Evolutionary conservation across 35 echinoderm and acorn worm species (phyloP), one percentile per base, ranked within the genome.

Genomic region (Heliocidaris tuberculata): DNA sequence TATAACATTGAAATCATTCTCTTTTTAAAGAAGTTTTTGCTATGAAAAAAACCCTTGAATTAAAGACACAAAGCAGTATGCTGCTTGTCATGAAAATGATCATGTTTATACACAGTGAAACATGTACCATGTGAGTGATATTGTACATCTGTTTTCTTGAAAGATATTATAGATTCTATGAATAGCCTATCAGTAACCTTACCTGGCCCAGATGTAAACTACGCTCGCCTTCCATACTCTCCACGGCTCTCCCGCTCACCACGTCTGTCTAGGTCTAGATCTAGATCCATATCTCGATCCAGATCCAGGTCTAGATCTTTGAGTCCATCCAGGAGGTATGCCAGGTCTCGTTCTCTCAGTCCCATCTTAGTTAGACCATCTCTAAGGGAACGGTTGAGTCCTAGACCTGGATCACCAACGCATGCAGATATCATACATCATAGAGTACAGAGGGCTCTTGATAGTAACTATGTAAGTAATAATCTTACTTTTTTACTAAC

Each of bases 221-320:
- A 98, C 42, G 97, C 96, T 24, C 96, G 96, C 31, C 90, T 98
- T 17, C 97, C 97, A 29, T 96, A 98, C 59, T 98, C 97, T 13
- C 97, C 96, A 27, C 86, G 97, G 35, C 54, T 95, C n/a, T 87
- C 97, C 93, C 95, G 97, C 59, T 94, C 93, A 31, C 65, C 65
- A 21, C 65, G 65, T 10, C 31, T 32, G 10, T 89, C 87, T 3
- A 11, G 87, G 19, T 89, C 87, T 30, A 16, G 31, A 24, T 78
- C 65, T 78, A 78, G 65, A 48, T 89, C 86, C 7, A 15, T 27
- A 35, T 0, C 29, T 2, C 30, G 90, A 48, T 50, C 90, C 15
- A 93, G 90, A 56, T 50, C 95, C 30, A 31, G 92, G 54, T 93
- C 92, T 31, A 65, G 60, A 24, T 93, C 85, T n/a, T 50, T 92